These are phyloP conservation scores for Netelia virgata DNA, from an alignment of 2,888 invertebrate species.

Conservation along the genomic window DNA sequence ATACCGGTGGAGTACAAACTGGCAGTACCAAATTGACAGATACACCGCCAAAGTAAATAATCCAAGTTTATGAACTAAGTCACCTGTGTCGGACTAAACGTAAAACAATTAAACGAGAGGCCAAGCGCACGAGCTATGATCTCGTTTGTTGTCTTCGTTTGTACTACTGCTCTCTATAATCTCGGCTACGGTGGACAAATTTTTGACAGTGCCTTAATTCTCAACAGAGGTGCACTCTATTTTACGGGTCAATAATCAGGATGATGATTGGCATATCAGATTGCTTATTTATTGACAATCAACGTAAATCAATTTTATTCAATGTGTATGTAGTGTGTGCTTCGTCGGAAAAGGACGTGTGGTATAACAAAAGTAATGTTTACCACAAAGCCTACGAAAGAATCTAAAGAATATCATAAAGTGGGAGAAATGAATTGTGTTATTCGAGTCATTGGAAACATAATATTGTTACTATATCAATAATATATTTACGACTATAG, in stretches of 20 bases:
- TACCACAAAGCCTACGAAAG: too few species aligned
- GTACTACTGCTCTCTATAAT: slow-evolving; percentile 4
- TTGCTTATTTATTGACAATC: background rate
- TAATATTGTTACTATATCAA: slow-evolving; percentile 15
- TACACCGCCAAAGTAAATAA: slow-evolving; percentile 79
- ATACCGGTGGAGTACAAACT: slow-evolving; percentile 79
- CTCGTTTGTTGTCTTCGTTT: background rate
- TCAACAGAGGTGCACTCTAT: background rate
- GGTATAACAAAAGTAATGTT: background rate
- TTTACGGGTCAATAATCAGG: background rate
- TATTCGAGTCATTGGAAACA: slow-evolving; percentile 55
- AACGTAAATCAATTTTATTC: background rate
- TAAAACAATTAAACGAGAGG: slow-evolving; percentile 28
- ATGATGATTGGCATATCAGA: background rate
- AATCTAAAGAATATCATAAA: background rate
- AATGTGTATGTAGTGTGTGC: slow-evolving; percentile 2
- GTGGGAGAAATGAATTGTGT: slow-evolving; percentile 11
- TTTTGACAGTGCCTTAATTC: slow-evolving; percentile 28
- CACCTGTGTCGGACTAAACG: slow-evolving; percentile 8
- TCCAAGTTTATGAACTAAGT: slow-evolving; percentile 39
- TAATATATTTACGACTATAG: slow-evolving; percentile 36
- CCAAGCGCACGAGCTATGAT: background rate
- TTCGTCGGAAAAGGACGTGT: slow-evolving; percentile 12
- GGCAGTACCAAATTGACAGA: slow-evolving; percentile 81
- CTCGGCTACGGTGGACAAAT: slow-evolving; percentile 1